Conservation (phyloP, 2,888 invertebrate species). For the Hofmannophila pseudospretella region DNA sequence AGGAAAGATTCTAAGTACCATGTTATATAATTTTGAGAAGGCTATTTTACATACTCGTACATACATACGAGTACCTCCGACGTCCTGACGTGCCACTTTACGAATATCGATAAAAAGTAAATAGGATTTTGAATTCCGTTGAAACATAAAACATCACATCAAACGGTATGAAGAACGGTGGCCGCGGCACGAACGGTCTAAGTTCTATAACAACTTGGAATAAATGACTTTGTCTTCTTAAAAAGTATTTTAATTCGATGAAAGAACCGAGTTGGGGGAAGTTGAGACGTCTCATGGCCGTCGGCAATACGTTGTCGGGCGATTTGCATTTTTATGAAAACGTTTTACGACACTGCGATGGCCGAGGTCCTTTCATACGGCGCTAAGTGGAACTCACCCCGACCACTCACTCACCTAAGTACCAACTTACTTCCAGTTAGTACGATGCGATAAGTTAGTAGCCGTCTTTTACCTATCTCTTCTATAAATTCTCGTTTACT, state of each 20-base stretch:
- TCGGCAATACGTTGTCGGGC: constrained; percentile 57
- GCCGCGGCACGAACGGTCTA: constrained; percentile 6
- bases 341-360: constrained; percentile 45
- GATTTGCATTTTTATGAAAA: constrained; percentile 76
- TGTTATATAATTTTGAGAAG: too few relatives aligned
- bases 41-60: too few relatives aligned
- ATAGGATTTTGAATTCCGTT: too few relatives aligned
- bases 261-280: constrained; percentile 45
- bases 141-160: too few relatives aligned
- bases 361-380: constrained; percentile 25
- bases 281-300: constrained; percentile 35
- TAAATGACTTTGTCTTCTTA: constrained; percentile 51
- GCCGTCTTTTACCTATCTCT: too few relatives aligned
- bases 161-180: too few relatives aligned
- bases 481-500: too few relatives aligned
- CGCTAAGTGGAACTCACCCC: constrained; percentile 7
- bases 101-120: too few relatives aligned
- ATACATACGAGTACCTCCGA: too few relatives aligned
- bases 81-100: too few relatives aligned
- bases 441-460: not conserved
- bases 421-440: too few relatives aligned
- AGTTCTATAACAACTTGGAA: constrained; percentile 37
- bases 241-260: constrained; percentile 67
- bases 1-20: too few relatives aligned
- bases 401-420: not conserved